phyloP scores from a whole-genome alignment of 2,888 invertebrate genomes.

The Drosophila merina region DNA sequence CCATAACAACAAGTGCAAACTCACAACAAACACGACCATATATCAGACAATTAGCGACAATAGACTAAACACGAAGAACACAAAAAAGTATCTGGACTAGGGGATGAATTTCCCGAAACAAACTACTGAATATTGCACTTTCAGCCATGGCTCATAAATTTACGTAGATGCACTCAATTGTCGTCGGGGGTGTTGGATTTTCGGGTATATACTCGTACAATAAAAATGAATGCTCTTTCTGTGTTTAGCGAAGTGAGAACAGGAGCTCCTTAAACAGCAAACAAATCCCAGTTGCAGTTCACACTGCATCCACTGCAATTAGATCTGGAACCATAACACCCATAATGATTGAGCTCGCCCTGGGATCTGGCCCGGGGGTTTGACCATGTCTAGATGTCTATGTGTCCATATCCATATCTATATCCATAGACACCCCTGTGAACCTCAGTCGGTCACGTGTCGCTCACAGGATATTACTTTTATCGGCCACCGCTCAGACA shows the following conservation, averaged over 20 bases:
- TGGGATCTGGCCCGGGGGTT: slow-evolving; percentile 1
- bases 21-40: slow-evolving; percentile 53
- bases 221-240: slow-evolving; percentile 12
- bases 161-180: slow-evolving; percentile 59
- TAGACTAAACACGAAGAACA: slow-evolving; percentile 59
- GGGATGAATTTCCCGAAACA: slow-evolving; percentile 25
- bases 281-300: slow-evolving; percentile 42
- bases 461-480: slow-evolving; percentile 73
- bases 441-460: slow-evolving; percentile 62
- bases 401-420: background rate
- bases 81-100: background rate
- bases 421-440: slow-evolving; percentile 39
- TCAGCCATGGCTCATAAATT: slow-evolving; percentile 70
- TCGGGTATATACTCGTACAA: background rate
- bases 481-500: slow-evolving; percentile 68
- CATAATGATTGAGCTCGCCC: slow-evolving; percentile 19
- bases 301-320: slow-evolving; percentile 39
- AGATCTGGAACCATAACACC: slow-evolving; percentile 28
- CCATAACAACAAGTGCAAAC: slow-evolving; percentile 58
- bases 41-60: slow-evolving; percentile 75
- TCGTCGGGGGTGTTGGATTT: slow-evolving; percentile 25
- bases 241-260: slow-evolving; percentile 3
- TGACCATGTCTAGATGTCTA: slow-evolving; percentile 20
- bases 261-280: background rate
- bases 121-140: slow-evolving; percentile 60